Percentiles rank a stretch among this genome's conserved stretches.
These are phyloP conservation scores for Rhynchotus rufescens DNA, from an alignment of 2,797 vertebrate species.

Conservation along the genomic window DNA sequence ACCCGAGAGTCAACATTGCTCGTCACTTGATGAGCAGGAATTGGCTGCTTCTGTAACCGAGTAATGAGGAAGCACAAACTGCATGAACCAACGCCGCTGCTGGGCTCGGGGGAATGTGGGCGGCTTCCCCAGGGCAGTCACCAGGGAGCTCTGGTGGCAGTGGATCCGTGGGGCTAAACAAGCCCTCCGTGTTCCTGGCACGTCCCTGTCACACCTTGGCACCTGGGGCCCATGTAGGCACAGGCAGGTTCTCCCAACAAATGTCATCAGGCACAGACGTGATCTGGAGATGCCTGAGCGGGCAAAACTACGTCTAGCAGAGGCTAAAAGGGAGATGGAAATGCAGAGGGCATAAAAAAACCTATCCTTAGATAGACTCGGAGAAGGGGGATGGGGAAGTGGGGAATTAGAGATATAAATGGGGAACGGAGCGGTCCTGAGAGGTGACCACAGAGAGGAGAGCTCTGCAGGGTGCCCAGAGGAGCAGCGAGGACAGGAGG, in stretches of 20 bases:
- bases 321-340: neutral
- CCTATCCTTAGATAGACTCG: neutral
- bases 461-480: too few species aligned
- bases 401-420: neutral
- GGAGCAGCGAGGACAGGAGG: too few species aligned
- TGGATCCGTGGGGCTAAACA: rapidly evolving
- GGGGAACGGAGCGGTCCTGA: neutral
- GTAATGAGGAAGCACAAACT: neutral
- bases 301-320: neutral
- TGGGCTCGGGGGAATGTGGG: rapidly evolving
- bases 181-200: rapidly evolving
- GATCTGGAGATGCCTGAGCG: conserved; percentile 26
- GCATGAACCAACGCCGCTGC: neutral
- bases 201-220: rapidly evolving
- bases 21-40: neutral
- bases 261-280: conserved; percentile 50
- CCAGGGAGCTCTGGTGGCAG: neutral
- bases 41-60: neutral
- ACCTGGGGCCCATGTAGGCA: neutral
- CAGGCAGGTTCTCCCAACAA: conserved; percentile 48
- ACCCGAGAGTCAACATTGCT: neutral
- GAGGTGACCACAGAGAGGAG: neutral
- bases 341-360: neutral
- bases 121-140: neutral
- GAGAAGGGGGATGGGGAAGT: neutral